Evolutionary conservation across 2,113 vertebrate genomes (phyloP), one percentile per base, ranked within the genome.

Genomic region (Grus americana): DNA sequence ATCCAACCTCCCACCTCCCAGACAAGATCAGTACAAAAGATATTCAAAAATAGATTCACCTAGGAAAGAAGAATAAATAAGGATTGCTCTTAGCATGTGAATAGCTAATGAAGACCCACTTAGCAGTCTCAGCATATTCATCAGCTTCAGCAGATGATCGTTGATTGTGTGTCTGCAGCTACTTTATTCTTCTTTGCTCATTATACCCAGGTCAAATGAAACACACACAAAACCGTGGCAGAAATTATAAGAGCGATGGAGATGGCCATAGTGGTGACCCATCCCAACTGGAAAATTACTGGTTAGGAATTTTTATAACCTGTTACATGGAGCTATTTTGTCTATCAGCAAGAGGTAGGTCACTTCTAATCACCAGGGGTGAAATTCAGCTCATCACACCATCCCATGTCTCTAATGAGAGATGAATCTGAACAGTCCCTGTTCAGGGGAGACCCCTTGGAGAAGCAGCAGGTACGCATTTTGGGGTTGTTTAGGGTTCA

Each of bases 91-190:
- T 75, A 8, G n/a, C 46, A 3, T 74, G 90, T 93, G 90, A 98
- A 79, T 92, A 90, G 74, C 79, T 93, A 95, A 97, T 91, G 95
- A 97, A 86, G 94, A 95, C 62, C 85, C 87, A 91, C 92, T 97
- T 86, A 90, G 81, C 86, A 93, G 95, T 91, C 95, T 90, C 13
- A 10, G 94, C 86, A 89, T 91, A 95, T 92, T 97, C 95, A 97
- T 97, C 95, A 96, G 93, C 91, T 81, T 30, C 38, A 52, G 90
- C 34, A 5, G 79, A 76, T 80, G 88, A 91, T 86, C 65, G 8
- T 70, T 97, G 97, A 97, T 97, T 97, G 92, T 84, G 82, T 70
- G 89, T 78, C 96, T 95, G 89, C 89, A 78, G 78, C 83, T 90
- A 57, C 88, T 86, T 72, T 92, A 50, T 86, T 72, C 90, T 71